A percentile compares a stretch with the other conserved stretches of the same genome.
These are phyloP conservation scores for Trissolcus brochymenae DNA, from an alignment of 2,888 invertebrate species.

Conservation along the genomic window DNA sequence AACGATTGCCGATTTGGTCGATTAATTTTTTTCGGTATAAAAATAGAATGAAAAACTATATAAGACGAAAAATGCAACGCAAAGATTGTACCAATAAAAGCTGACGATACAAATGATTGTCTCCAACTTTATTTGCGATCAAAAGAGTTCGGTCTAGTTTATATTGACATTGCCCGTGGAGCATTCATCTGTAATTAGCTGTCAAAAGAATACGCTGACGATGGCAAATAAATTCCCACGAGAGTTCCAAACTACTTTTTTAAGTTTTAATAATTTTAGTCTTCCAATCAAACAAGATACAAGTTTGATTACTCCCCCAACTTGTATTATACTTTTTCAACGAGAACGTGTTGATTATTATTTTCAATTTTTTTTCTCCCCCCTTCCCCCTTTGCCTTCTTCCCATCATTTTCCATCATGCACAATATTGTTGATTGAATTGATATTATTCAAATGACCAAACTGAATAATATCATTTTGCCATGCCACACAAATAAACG, in stretches of 20 bases:
- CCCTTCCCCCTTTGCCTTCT: too few relatives aligned
- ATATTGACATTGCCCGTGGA: slow-evolving; percentile 33
- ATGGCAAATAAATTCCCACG: slow-evolving; percentile 14
- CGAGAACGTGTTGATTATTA: too few relatives aligned
- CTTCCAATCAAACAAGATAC: slow-evolving; percentile 18
- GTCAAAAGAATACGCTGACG: slow-evolving; percentile 31
- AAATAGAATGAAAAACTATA: too few relatives aligned
- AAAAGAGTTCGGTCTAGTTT: slow-evolving; percentile 21
- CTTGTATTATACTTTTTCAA: too few relatives aligned
- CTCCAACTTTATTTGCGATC: background rate
- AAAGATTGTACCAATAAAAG: too few relatives aligned
- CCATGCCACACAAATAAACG: too few relatives aligned
- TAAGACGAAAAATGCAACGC: too few relatives aligned
- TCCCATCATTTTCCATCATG: background rate
- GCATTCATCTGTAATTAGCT: slow-evolving; percentile 33
- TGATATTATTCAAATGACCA: too few relatives aligned
- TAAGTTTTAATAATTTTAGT: slow-evolving; percentile 13
- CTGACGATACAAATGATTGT: slow-evolving; percentile 19
- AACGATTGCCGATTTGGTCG: background rate
- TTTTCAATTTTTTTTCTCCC: too few relatives aligned
- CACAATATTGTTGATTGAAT: background rate
- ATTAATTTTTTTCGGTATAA: too few relatives aligned
- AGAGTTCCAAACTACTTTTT: slow-evolving; percentile 8
- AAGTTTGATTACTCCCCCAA: too few relatives aligned
- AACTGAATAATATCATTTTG: too few relatives aligned